Evolutionary conservation across 1,140 invertebrate species (phyloP).

Genomic region (Bombus sylvicola): DNA sequence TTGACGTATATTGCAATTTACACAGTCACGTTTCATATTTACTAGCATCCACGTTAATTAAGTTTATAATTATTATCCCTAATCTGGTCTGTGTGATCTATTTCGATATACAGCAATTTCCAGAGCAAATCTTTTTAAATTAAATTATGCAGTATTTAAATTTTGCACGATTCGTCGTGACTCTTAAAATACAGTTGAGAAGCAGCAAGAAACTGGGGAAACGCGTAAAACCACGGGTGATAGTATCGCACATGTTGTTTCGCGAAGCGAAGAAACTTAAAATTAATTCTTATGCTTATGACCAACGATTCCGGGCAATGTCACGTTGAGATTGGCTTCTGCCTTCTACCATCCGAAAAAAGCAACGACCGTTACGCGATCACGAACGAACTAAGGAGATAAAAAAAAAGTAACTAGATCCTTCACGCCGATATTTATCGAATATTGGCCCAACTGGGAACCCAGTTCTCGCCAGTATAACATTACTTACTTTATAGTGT

Average conservation of each 20-base stretch:
- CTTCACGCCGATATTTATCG: constrained; percentile 81
- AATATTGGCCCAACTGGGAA: constrained; percentile 81
- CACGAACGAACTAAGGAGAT: constrained; percentile 24
- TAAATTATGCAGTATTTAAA: background rate
- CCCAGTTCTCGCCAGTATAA: constrained; percentile 80
- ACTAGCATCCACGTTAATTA: background rate
- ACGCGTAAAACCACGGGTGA: background rate
- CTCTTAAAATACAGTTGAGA: background rate
- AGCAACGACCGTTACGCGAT: constrained; percentile 21
- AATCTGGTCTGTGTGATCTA: no score
- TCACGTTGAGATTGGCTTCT: constrained; percentile 10
- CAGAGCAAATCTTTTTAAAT: no score
- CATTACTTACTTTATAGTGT: constrained; percentile 69
- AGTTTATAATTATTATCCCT: background rate
- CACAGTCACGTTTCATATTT: background rate
- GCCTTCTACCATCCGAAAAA: background rate
- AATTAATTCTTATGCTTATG: no score
- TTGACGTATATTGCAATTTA: constrained; percentile 3
- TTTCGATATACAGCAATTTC: background rate
- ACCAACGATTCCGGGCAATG: constrained; percentile 27
- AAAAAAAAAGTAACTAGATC: constrained; percentile 45
- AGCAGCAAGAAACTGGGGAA: background rate
- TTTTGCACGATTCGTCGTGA: background rate
- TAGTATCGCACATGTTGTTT: no score
- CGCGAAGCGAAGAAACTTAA: background rate